Percentiles rank a stretch among this genome's conserved stretches.
Evolutionary conservation across 2,113 vertebrate species (phyloP).

Genomic region (Pan troglodytes): NHGRI_mPanTro3-v2.1_pri NC_072413.2:84552001-84552500

Average conservation of each 20-base stretch:
- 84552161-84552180: not conserved
- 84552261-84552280: not conserved
- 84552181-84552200: not conserved
- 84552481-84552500: not conserved
- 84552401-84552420: not conserved
- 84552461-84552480: not conserved
- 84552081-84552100: not conserved
- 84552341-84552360: not conserved
- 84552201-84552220: not conserved
- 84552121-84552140: not conserved
- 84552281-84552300: not conserved
- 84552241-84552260: not conserved
- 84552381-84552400: not conserved
- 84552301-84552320: not conserved
- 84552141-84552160: not conserved
- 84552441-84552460: not conserved
- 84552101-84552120: not conserved
- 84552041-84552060: not conserved
- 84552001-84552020: too few relatives aligned
- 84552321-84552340: not conserved
- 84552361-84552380: not conserved
- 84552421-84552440: not conserved
- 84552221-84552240: not conserved
- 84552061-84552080: not conserved
- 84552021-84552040: not conserved